phyloP scores from a whole-genome alignment of 2,113 vertebrate genomes.

The Hippopotamus amphibius region DNA sequence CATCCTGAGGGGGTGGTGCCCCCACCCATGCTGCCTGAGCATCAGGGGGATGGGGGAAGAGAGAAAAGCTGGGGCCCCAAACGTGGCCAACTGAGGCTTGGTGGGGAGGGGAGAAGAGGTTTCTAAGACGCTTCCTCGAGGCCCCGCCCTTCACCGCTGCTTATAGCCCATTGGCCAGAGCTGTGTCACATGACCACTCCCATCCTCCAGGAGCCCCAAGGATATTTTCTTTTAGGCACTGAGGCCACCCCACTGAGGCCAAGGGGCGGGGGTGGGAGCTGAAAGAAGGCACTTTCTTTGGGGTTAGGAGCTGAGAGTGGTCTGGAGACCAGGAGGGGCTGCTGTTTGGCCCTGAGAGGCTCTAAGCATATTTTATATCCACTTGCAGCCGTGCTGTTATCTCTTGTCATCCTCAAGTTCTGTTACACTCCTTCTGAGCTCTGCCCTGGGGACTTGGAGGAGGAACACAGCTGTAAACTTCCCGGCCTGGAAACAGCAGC shows the following conservation, averaged over 20 bases:
- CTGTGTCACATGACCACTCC: neutral
- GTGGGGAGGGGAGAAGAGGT: no score
- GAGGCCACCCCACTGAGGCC: neutral
- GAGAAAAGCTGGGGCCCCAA: neutral
- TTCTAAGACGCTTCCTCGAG: neutral
- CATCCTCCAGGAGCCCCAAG: neutral
- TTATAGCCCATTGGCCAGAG: neutral
- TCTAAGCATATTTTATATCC: no score
- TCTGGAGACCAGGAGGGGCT: neutral
- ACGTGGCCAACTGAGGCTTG: neutral
- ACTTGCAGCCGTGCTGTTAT: no score
- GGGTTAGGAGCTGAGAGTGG: neutral
- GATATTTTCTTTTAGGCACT: neutral
- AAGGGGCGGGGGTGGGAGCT: neutral
- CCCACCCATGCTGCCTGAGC: no score
- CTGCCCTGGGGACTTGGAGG: neutral
- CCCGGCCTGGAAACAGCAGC: neutral
- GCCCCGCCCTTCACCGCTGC: neutral
- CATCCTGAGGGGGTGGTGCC: neutral
- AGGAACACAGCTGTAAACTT: neutral
- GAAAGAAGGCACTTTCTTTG: neutral
- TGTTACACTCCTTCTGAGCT: neutral
- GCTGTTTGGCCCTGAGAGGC: neutral
- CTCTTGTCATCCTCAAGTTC: neutral
- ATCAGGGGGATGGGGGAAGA: neutral